These are phyloP conservation scores for Ascaphus truei DNA, from an alignment of 2,113 vertebrate species.

Conservation along the genomic window DNA sequence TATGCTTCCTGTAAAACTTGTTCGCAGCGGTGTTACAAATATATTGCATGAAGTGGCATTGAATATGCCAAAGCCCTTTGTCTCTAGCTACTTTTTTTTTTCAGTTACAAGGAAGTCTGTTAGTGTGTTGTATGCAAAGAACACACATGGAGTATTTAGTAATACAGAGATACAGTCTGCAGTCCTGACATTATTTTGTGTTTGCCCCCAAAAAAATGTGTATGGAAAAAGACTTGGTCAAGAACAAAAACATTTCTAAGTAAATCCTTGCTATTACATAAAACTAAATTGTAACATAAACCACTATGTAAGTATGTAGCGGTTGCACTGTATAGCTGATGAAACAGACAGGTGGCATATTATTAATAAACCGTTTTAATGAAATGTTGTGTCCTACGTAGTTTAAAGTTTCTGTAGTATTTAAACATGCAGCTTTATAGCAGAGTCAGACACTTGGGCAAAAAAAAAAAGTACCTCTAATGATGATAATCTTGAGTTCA, in stretches of 20 bases:
- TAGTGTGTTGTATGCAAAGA: too few species aligned
- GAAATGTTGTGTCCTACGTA: too few species aligned
- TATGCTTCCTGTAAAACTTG: not conserved
- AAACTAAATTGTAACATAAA: not conserved
- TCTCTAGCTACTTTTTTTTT: not conserved
- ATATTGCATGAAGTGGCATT: slow-evolving; percentile 5
- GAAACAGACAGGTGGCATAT: not conserved
- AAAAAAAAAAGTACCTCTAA: slow-evolving; percentile 22
- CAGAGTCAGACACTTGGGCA: too few species aligned
- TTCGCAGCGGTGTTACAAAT: slow-evolving; percentile 6
- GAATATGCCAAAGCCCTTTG: not conserved
- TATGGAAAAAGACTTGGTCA: too few species aligned
- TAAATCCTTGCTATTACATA: not conserved
- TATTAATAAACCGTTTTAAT: slow-evolving; percentile 12
- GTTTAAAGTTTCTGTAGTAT: too few species aligned
- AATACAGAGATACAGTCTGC: not conserved
- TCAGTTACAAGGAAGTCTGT: not conserved
- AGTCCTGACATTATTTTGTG: not conserved
- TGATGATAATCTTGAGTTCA: too few species aligned
- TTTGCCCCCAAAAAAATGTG: not conserved
- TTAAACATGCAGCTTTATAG: too few species aligned
- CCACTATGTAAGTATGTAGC: not conserved
- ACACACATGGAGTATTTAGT: too few species aligned
- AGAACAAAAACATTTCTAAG: too few species aligned
- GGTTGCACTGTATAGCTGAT: slow-evolving; percentile 1